phyloP scores from a whole-genome alignment of 2,797 vertebrate species.

The Enteromius radiatus region DNA sequence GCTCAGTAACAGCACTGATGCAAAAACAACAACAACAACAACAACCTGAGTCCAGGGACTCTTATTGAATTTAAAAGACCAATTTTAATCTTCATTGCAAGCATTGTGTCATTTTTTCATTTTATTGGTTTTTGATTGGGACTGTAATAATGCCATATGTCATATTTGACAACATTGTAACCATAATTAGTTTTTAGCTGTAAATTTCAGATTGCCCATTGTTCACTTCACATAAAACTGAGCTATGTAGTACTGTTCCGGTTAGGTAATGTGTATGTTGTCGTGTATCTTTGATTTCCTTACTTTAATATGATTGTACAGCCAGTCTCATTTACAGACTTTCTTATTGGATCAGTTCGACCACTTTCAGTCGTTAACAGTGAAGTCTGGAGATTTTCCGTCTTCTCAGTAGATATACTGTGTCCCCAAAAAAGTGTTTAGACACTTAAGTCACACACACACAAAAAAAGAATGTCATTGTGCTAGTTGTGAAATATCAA shows the following conservation, averaged over 20 bases:
- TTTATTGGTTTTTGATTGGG: slow-evolving; percentile 41
- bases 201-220: slow-evolving; percentile 32
- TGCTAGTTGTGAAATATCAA: slow-evolving; percentile 6
- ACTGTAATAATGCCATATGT: slow-evolving; percentile 17
- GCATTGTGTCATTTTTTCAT: slow-evolving; percentile 34
- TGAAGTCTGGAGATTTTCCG: background rate
- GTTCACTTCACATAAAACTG: slow-evolving; percentile 7
- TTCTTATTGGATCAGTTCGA: background rate
- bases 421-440: background rate
- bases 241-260: background rate
- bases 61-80: slow-evolving; percentile 74
- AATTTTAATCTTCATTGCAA: slow-evolving; percentile 70
- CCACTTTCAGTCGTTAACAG: background rate
- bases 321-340: background rate
- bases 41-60: slow-evolving; percentile 70
- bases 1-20: slow-evolving; percentile 55
- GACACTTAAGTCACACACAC: slow-evolving; percentile 8
- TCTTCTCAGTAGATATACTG: background rate
- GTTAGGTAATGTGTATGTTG: background rate
- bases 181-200: slow-evolving; percentile 19
- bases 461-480: background rate
- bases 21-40: slow-evolving; percentile 32
- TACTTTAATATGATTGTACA: background rate
- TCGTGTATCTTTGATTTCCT: background rate
- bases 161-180: slow-evolving; percentile 37